Evolutionary conservation across 2,113 vertebrate species (phyloP), one percentile per base, ranked within the genome.

Genomic region (Odocoileus virginianus): DNA sequence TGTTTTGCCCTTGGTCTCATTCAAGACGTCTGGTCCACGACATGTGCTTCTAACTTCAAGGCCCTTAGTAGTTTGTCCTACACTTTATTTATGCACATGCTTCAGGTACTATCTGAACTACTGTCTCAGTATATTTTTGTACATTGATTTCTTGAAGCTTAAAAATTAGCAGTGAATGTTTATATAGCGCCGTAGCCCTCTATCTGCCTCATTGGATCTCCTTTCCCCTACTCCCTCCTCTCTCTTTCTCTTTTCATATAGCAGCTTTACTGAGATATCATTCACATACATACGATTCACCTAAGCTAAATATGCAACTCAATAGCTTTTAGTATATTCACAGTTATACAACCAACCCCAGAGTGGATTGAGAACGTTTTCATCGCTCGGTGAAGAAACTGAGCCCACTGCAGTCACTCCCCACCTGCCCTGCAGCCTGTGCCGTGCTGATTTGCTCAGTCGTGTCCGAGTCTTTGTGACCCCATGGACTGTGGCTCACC

Each of bases 401-500:
- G 11, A 33, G 4, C 50, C 36, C 33, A 8, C 23, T 76, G 82
- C 13, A 50, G 21, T 61, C 67, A 27, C 36, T 55, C 21, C 25
- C 52, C 25, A 30, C 33, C 78, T 84, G 78, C 76, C 82, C 30
- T 7, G 40, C 16, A 90, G 36, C 45, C 71, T 16, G 21, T 57
- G 55, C 23, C 25, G n/a, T 23, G 10, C 67, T 40, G 23, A 71
- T 23, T 71, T 71, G n/a, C 23, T 40, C 19, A 71, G n/a, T 23
- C 6, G 2, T 23, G n/a, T 71, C n/a, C 0, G 2, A 71, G 12
- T 71, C 67, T 40, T 40, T 40, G 19, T 2, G 3, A 6, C 0
- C 10, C 67, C 10, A 6, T 12, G n/a, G n/a, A 71, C 64, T 23
- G 5, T 12, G 6, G 10, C n/a, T n/a, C n/a, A 71, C 19, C 10